phyloP scores from a whole-genome alignment of 1,140 invertebrate genomes.

The Trachelipus rathkii region DNA sequence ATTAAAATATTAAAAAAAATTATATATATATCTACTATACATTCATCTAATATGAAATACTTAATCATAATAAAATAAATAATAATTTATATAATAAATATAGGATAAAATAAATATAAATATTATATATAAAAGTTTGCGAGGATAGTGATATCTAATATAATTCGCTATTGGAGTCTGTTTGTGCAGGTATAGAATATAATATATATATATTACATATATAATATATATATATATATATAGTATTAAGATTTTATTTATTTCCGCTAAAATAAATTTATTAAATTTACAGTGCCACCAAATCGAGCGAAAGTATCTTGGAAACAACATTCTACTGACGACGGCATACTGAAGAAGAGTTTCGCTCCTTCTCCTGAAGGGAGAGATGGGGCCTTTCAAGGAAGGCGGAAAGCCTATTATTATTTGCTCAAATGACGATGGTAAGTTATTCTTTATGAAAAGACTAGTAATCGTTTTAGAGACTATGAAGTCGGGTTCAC shows the following conservation, averaged over 20 bases:
- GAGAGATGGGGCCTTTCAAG: constrained; percentile 70
- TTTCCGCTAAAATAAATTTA: background rate
- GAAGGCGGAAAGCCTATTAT: constrained; percentile 74
- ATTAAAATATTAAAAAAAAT: too few species aligned
- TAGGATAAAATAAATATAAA: too few species aligned
- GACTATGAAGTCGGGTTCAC: too few species aligned
- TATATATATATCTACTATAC: too few species aligned
- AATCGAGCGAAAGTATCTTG: constrained; percentile 73
- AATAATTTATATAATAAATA: too few species aligned
- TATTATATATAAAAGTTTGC: too few species aligned
- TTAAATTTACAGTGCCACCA: constrained; percentile 63
- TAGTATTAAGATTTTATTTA: background rate
- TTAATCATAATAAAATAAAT: too few species aligned
- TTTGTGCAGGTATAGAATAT: constrained; percentile 58
- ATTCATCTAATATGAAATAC: too few species aligned
- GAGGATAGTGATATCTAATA: too few species aligned
- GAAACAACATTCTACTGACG: constrained; percentile 48
- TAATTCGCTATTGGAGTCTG: too few species aligned
- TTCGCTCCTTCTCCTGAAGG: constrained; percentile 44
- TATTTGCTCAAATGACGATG: constrained; percentile 75
- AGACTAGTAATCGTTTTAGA: too few species aligned
- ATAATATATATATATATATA: constrained; percentile 21
- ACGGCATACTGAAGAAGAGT: background rate
- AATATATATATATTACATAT: background rate
- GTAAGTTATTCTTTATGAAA: constrained; percentile 60